Percentiles rank a stretch among this genome's conserved stretches.
Conservation (phyloP, 2,797 vertebrate genomes). For the Falco cherrug region DNA sequence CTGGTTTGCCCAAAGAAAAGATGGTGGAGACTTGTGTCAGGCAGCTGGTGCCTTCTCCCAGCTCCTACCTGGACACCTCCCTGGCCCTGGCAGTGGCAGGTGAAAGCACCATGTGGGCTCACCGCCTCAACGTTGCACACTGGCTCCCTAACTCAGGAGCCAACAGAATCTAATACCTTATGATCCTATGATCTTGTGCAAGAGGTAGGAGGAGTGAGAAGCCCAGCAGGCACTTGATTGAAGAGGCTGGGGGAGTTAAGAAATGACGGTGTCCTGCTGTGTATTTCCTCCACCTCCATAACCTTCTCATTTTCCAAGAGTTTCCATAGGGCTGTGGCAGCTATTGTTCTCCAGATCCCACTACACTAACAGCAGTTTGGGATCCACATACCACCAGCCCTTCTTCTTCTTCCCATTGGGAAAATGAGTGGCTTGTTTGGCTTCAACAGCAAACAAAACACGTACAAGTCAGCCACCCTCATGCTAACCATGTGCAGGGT, state of each 20-base stretch:
- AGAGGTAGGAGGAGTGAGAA: conserved; percentile 36
- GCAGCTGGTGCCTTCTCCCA: neutral
- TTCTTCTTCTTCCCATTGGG: neutral
- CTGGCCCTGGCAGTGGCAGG: neutral
- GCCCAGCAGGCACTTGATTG: conserved; percentile 46
- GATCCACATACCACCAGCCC: neutral
- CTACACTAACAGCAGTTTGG: neutral
- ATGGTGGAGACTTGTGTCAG: neutral
- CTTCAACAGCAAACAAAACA: neutral
- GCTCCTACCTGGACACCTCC: neutral
- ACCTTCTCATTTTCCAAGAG: conserved; percentile 46
- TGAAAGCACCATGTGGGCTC: neutral
- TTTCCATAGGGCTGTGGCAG: neutral
- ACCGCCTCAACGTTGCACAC: accelerated
- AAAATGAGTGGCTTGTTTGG: neutral
- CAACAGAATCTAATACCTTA: neutral
- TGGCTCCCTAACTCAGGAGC: neutral
- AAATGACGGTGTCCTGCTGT: conserved; percentile 15
- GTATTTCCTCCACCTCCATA: conserved; percentile 19
- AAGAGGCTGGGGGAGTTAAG: conserved; percentile 34
- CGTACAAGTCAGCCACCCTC: accelerated
- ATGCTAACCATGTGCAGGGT: neutral
- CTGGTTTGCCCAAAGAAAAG: neutral
- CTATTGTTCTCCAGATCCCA: neutral
- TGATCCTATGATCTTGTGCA: neutral